Conservation (phyloP, 2,888 invertebrate genomes). For the Hipparchia sbordonii region DNA sequence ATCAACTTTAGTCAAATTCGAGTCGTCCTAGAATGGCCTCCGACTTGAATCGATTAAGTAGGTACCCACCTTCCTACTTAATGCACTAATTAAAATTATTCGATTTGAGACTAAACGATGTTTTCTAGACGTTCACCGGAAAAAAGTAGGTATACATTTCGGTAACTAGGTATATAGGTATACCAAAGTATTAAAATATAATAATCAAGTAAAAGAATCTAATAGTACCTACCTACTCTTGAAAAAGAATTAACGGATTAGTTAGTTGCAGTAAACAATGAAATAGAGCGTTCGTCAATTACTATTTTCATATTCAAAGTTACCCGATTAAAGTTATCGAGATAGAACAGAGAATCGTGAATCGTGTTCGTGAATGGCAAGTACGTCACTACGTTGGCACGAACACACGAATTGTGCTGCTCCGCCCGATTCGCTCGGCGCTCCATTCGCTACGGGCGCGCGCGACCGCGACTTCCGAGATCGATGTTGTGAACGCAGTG, state of each 20-base stretch:
- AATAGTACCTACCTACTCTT: neutral
- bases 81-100: no score
- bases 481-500: constrained; percentile 62
- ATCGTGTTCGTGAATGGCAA: constrained; percentile 39
- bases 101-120: no score
- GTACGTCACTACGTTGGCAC: constrained; percentile 45
- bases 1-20: neutral
- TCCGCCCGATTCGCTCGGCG: constrained; percentile 43
- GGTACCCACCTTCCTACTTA: no score
- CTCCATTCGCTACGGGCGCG: constrained; percentile 50
- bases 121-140: no score
- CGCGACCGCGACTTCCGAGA: constrained; percentile 56
- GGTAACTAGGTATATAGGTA: no score
- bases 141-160: no score
- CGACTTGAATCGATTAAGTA: no score
- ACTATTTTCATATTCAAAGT: constrained; percentile 1
- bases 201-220: no score
- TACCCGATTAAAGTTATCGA: constrained; percentile 35
- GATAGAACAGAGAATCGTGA: constrained; percentile 38
- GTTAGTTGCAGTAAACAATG: neutral
- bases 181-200: no score
- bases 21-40: neutral
- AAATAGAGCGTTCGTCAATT: neutral
- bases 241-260: neutral
- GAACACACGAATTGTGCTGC: constrained; percentile 35